Evolutionary conservation across 2,888 invertebrate species (phyloP).

Genomic region (Clostera curtula): DNA sequence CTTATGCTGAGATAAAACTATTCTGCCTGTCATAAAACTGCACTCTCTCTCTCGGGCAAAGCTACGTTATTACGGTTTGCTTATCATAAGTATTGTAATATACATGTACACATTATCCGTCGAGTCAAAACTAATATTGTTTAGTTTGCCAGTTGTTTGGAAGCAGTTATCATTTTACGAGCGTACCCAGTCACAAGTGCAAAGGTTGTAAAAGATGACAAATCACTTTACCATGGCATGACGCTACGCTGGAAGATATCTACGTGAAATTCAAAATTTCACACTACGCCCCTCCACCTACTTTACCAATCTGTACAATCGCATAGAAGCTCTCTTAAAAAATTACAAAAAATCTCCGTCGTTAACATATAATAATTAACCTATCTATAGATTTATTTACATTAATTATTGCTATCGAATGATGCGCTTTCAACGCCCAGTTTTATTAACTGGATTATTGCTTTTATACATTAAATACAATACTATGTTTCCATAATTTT

Average conservation of each 20-base stretch:
- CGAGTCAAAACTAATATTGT: not conserved
- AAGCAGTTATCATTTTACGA: constrained; percentile 32
- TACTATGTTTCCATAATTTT: constrained; percentile 29
- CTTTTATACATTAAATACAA: constrained; percentile 48
- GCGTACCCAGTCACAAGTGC: constrained; percentile 38
- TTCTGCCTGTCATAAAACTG: too few species aligned
- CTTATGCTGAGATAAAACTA: too few species aligned
- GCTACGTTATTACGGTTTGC: too few species aligned
- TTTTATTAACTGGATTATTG: constrained; percentile 55
- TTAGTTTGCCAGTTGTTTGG: constrained; percentile 7
- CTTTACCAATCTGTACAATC: constrained; percentile 54
- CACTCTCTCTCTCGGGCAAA: too few species aligned
- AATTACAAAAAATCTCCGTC: constrained; percentile 55
- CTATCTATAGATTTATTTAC: constrained; percentile 68
- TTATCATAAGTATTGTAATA: too few species aligned
- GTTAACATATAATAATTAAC: constrained; percentile 68
- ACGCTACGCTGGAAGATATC: constrained; percentile 50
- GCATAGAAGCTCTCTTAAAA: constrained; percentile 73
- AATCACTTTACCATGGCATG: constrained; percentile 34
- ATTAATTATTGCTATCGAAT: constrained; percentile 72
- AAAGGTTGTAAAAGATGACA: constrained; percentile 33
- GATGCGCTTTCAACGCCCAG: constrained; percentile 66
- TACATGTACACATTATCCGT: too few species aligned
- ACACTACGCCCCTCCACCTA: constrained; percentile 44
- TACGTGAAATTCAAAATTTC: constrained; percentile 68